These are phyloP conservation scores for Drosophila trapezifrons DNA, from an alignment of 1,140 invertebrate genomes.

Conservation along the genomic window DNA sequence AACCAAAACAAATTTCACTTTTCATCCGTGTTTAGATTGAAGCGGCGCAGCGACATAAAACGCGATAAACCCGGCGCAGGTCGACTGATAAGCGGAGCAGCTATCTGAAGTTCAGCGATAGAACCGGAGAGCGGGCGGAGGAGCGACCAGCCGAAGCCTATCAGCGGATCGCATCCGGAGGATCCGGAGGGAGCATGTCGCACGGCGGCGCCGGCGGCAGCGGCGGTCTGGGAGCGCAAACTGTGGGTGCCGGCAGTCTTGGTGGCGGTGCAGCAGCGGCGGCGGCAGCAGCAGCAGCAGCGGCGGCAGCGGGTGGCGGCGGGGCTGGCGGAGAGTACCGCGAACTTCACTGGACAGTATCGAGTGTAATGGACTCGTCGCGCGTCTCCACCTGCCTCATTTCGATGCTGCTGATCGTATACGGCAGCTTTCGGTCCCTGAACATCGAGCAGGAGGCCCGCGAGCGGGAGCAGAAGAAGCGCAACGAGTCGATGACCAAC, in stretches of 20 bases:
- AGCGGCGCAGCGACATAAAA: slow-evolving; percentile 39
- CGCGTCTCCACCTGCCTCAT: slow-evolving; percentile 98
- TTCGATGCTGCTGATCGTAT: slow-evolving; percentile 98
- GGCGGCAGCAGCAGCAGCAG: slow-evolving; percentile 40
- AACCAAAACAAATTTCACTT: slow-evolving; percentile 69
- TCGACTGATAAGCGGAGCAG: slow-evolving; percentile 40
- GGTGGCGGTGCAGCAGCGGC: slow-evolving; percentile 65
- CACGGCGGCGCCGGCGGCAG: slow-evolving; percentile 68
- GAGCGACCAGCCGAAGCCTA: slow-evolving; percentile 13
- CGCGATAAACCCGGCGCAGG: slow-evolving; percentile 38
- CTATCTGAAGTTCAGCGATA: slow-evolving; percentile 26
- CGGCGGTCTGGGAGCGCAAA: slow-evolving; percentile 55
- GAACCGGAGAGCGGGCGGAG: slow-evolving; percentile 6
- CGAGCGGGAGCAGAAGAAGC: slow-evolving; percentile 92
- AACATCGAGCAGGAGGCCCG: slow-evolving; percentile 97
- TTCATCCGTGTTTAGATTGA: slow-evolving; percentile 51
- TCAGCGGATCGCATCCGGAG: slow-evolving; percentile 28
- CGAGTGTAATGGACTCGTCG: slow-evolving; percentile 95
- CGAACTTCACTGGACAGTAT: slow-evolving; percentile 93
- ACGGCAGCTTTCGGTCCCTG: slow-evolving; percentile 96
- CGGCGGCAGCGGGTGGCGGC: slow-evolving; percentile 32
- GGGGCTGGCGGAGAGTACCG: slow-evolving; percentile 75
- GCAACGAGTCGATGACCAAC: slow-evolving; percentile 86
- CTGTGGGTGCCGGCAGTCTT: slow-evolving; percentile 61
- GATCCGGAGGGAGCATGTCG: slow-evolving; percentile 64